These are phyloP conservation scores for Lepetodrilus schrolli DNA, from an alignment of 2,888 invertebrate species.

Conservation along the genomic window DNA sequence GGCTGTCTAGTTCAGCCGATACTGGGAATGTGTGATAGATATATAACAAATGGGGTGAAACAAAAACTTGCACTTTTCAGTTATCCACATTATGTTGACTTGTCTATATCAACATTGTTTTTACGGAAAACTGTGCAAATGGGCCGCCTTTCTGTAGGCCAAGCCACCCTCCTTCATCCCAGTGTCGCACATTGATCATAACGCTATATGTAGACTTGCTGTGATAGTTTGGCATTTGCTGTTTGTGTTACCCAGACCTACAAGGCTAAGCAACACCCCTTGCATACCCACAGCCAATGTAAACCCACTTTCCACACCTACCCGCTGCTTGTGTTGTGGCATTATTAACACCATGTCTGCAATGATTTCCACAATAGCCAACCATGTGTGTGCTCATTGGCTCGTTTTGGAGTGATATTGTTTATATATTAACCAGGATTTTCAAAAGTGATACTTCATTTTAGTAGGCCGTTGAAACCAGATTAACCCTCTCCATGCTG, in stretches of 20 bases:
- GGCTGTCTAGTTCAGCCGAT: no score
- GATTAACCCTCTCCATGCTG: no score
- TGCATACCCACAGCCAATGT: no score
- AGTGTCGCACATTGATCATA: slow-evolving; percentile 13
- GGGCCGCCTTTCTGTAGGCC: no score
- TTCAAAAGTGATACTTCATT: no score
- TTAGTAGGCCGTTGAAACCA: no score
- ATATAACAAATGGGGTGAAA: no score
- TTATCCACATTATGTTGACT: no score
- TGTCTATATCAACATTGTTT: no score
- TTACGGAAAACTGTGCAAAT: no score
- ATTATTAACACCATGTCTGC: neutral
- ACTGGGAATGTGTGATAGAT: no score
- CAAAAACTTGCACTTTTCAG: no score
- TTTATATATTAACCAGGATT: neutral
- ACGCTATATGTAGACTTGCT: slow-evolving; percentile 11
- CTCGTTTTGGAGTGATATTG: neutral
- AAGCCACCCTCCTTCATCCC: neutral
- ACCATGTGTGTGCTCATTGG: neutral
- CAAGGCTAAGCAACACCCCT: neutral
- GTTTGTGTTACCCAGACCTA: neutral
- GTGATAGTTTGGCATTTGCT: slow-evolving; percentile 15
- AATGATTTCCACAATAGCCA: neutral
- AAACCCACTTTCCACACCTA: neutral
- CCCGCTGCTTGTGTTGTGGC: neutral